A percentile compares a stretch with the other conserved stretches of the same genome.
phyloP scores from a whole-genome alignment of 2,888 invertebrate species.

The Brachypterus glaber region DNA sequence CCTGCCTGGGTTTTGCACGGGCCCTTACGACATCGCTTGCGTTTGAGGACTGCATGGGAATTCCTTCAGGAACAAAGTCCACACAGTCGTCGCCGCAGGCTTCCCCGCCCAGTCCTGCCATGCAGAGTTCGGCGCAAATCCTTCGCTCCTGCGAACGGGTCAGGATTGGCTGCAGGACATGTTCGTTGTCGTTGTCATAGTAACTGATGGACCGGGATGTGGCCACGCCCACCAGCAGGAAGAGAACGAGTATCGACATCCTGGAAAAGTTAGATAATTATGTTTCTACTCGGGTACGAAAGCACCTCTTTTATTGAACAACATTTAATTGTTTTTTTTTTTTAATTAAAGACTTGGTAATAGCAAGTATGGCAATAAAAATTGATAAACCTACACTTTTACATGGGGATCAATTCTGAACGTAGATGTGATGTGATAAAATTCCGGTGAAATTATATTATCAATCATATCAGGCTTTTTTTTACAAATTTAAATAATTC shows the following conservation, averaged over 20 bases:
- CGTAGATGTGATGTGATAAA: no score
- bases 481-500: no score
- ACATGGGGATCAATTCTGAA: no score
- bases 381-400: no score
- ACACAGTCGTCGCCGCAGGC: conserved; percentile 46
- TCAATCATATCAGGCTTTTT: no score
- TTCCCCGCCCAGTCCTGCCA: conserved; percentile 45
- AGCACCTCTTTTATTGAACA: no score
- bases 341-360: no score
- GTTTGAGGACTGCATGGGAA: conserved; percentile 30
- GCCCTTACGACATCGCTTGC: conserved; percentile 4
- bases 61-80: conserved; percentile 44
- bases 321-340: no score
- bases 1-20: conserved; percentile 30
- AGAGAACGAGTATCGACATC: conserved; percentile 33
- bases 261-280: conserved; percentile 27
- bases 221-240: conserved; percentile 28
- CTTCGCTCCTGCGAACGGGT: conserved; percentile 32
- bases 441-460: no score
- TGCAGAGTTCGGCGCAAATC: conserved; percentile 40
- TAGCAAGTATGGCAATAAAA: no score
- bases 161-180: conserved; percentile 33
- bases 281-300: no score
- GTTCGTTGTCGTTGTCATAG: conserved; percentile 29
- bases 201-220: conserved; percentile 22